Evolutionary conservation across 1,140 invertebrate genomes (phyloP), one percentile per base, ranked within the genome.

Genomic region (Drosophila eugracilis): DNA sequence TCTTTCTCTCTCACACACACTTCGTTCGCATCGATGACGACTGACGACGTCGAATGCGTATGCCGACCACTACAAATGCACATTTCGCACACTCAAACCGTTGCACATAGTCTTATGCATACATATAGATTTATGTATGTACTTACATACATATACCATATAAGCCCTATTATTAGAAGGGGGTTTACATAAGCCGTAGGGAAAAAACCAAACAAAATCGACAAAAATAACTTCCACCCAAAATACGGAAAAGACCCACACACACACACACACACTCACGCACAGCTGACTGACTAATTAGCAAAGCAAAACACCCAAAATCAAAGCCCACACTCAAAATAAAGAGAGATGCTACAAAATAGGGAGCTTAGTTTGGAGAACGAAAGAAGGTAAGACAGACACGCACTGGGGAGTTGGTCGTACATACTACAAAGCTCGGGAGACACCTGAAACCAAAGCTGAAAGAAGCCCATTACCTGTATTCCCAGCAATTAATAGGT

Each of bases 281-380:
- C 39, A 42, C 52, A 72, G 66, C 79, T 84, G 71, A 79, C 79
- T 84, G 71, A 79, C 75, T 75, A 84, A 75, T 84, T 84, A 75
- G 69, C 57, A 74, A 55, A 50, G 69, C 44, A 67, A 54, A 62
- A 59, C 62, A 37, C 52, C 14, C 32, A 62, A 71, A 63, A 69
- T 77, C 21, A 52, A 47, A 57, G 59, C 24, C 32, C 41, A 17
- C 32, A 32, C 36, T 49, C 21, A 24, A 30, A 48, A 48, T 17
- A 9, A 12, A 63, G 57, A 65, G 30, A 65, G 39, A 30, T 17
- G 30, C 15, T 37, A 34, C 28, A 14, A 34, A 58, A 26, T 15
- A 24, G 37, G 3, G 24, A 28, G 37, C 26, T 15, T 24, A 28
- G 37, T 21, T 15, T 24, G 52, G 44, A 55, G 28, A 75, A 37